Base-by-base conservation (phyloP, 2,113 vertebrate species). In the Phyllostomus hastatus region DNA sequence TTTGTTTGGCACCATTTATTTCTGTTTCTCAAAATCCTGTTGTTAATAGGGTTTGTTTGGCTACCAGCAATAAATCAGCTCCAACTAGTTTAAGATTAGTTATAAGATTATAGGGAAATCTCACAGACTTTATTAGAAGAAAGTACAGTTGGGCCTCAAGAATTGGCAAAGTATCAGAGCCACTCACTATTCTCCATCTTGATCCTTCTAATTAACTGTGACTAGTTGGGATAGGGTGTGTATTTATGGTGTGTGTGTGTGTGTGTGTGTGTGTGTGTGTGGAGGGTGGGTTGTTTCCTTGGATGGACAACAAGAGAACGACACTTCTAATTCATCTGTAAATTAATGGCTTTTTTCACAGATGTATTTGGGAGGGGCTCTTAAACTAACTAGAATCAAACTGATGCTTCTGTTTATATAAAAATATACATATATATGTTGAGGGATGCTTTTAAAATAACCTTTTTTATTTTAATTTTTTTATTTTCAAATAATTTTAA, bases 71-170 rank as follows among this genome's bases (percentile, higher is more conserved):
- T n/a, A 81, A 89, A 96, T 72, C 59, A 72, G 33, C 41, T 84
- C 28, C 64, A 84, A 4, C 52, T 70, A 90, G 17, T 35, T 96
- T 87, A 95, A 46, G 38, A 84, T 93, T 87, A 84, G n/a, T 93
- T 95, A 66, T 22, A 95, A 92, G 46, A 61, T 73, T 85, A n/a
- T 91, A 89, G 87, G 69, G 50, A 88, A 81, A 67, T 94, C 72
- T 92, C n/a, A 79, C 38, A 93, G 31, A 81, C 86, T 41, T 93
- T 95, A 86, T 54, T 89, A 95, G 87, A 95, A 79, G 78, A 86
- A 90, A 89, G 76, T 93, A 67, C 43, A 79, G 22, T 50, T 83
- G 50, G 67, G 14, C 35, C 69, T 95, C 88, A 92, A 88, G 90
- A 94, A 92, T 95, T 90, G 95, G 64, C 38, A 90, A 15, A 8